Evolutionary conservation across 2,888 invertebrate genomes (phyloP).

Genomic region (Nomada hirtipes): DNA sequence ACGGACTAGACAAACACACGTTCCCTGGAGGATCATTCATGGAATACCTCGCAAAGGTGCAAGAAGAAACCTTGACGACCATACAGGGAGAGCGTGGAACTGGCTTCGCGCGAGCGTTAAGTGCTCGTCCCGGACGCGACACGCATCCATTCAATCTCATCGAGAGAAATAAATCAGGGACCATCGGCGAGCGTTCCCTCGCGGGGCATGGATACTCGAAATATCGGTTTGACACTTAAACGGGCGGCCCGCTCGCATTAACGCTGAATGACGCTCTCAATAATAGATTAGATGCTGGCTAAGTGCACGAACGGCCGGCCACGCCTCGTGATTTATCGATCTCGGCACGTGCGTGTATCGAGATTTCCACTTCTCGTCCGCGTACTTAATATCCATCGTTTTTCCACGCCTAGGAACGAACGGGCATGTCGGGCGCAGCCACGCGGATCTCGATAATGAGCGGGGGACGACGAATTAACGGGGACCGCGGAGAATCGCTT

Average conservation of each 20-base stretch:
- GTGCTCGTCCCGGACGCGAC: conserved; percentile 28
- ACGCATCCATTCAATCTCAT: conserved; percentile 69
- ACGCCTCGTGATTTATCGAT: conserved; percentile 79
- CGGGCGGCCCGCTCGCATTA: conserved; percentile 74
- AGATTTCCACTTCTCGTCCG: conserved; percentile 75
- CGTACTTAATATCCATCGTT: conserved; percentile 50
- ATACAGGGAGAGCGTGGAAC: conserved; percentile 26
- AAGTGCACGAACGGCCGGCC: conserved; percentile 77
- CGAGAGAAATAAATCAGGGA: conserved; percentile 68
- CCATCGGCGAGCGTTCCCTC: conserved; percentile 49
- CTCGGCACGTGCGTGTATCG: conserved; percentile 77
- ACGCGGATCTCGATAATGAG: conserved; percentile 34
- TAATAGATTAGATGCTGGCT: conserved; percentile 82
- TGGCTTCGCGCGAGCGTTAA: conserved; percentile 33
- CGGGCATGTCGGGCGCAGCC: conserved; percentile 2
- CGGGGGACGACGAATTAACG: conserved; percentile 55
- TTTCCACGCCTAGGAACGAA: conserved; percentile 48
- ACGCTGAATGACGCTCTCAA: conserved; percentile 79
- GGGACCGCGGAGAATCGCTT: conserved; percentile 29
- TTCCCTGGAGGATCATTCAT: conserved; percentile 12
- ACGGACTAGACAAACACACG: conserved; percentile 11
- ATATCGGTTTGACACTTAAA: conserved; percentile 73
- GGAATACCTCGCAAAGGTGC: background rate
- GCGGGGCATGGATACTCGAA: conserved; percentile 62
- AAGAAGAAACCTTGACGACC: conserved; percentile 9